Conservation (phyloP, 1,140 invertebrate genomes). For the Pseudomyrmex pallidus region DNA sequence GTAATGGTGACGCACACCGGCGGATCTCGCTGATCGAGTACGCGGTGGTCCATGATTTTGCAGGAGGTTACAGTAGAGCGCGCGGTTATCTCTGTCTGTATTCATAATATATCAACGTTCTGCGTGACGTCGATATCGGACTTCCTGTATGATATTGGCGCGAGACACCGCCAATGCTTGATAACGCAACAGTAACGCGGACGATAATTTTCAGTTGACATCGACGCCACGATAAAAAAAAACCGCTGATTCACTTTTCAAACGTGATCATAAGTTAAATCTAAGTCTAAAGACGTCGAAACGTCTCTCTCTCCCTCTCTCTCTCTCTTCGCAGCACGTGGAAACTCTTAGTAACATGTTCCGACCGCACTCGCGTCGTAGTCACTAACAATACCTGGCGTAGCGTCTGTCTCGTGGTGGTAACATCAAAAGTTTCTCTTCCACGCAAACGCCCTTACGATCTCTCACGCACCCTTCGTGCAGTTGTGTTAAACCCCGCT, state of each 20-base stretch:
- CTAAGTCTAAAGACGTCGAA: neutral
- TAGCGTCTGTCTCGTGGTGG: neutral
- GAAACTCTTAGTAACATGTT: neutral
- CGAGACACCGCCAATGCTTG: conserved; percentile 31
- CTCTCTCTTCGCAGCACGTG: neutral
- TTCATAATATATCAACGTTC: conserved; percentile 59
- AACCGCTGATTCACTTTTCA: neutral
- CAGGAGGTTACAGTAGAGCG: conserved; percentile 25
- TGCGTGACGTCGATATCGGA: conserved; percentile 52
- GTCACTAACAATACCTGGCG: conserved; percentile 13
- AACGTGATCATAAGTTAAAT: neutral
- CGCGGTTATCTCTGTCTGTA: conserved; percentile 53
- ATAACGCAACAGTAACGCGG: conserved; percentile 39
- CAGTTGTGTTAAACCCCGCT: conserved; percentile 12
- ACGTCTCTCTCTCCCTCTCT: no score
- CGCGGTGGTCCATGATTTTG: conserved; percentile 46
- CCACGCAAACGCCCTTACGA: conserved; percentile 1
- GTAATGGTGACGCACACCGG: conserved; percentile 6
- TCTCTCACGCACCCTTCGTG: conserved; percentile 7
- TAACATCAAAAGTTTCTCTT: conserved; percentile 31
- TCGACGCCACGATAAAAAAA: conserved; percentile 32
- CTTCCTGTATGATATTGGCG: conserved; percentile 42
- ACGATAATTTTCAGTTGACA: conserved; percentile 22
- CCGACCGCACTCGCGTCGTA: neutral
- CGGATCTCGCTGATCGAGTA: conserved; percentile 37